Conservation (phyloP, 2,888 invertebrate genomes). For the Pristionchus japonicus region DNA sequence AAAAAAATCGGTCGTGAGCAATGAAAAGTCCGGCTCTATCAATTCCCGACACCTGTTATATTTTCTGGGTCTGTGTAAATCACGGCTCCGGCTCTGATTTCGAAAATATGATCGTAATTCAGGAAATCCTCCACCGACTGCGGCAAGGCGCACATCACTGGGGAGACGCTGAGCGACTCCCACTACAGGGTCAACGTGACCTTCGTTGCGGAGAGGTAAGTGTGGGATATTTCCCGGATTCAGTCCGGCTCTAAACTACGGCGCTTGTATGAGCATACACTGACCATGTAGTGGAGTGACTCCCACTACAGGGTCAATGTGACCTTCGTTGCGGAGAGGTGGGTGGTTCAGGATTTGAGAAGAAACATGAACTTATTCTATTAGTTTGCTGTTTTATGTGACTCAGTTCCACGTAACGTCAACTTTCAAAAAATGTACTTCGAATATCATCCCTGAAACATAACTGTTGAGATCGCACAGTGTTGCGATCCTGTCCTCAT, state of each 20-base stretch:
- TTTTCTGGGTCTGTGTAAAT: background rate
- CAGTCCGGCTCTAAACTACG: too few species aligned
- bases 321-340: constrained; percentile 73
- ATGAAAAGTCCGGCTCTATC: too few species aligned
- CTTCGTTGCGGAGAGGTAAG: constrained; percentile 71
- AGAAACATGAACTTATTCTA: too few species aligned
- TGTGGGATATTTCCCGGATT: too few species aligned
- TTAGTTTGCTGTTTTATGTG: too few species aligned
- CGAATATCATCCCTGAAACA: background rate
- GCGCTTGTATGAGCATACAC: too few species aligned
- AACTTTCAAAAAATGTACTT: too few species aligned
- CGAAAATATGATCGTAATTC: background rate
- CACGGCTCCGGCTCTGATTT: background rate
- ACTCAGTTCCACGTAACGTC: too few species aligned
- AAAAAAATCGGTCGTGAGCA: background rate
- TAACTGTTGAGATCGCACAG: background rate
- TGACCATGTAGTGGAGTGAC: too few species aligned
- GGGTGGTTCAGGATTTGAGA: too few species aligned
- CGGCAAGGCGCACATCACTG: constrained; percentile 73
- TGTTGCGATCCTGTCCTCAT: background rate
- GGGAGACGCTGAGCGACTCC: constrained; percentile 63
- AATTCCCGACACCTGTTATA: too few species aligned
- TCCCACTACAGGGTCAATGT: constrained; percentile 71
- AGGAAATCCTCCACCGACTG: constrained; percentile 65
- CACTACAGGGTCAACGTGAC: constrained; percentile 73